Evolutionary conservation across 2,797 vertebrate genomes (phyloP), one percentile per base, ranked within the genome.

Genomic region (Sardinella longiceps): DNA sequence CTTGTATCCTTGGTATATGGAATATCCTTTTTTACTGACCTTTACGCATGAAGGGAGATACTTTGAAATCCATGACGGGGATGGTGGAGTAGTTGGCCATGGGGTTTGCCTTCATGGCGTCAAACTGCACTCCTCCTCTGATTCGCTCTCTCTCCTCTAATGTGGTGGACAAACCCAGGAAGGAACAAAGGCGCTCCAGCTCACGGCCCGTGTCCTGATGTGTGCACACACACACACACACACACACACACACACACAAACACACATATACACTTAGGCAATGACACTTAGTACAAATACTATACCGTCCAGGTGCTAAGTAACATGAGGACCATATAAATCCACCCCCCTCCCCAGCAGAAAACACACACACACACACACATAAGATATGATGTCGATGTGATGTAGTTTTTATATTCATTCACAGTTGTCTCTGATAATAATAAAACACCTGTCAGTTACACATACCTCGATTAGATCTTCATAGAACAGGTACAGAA

Each of bases 41-140:
- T 95, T 98, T 98, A 84, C 96, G 95, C 96, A 97, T 97, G 90
- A 98, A 99, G 2, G 95, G 90, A n/a, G 95, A 97, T 56, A 96
- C 74, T 0, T 87, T 80, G 0, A 95, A 95, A 87, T 97, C 92
- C 94, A 97, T 93, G 0, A 92, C 0, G 1, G 5, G 58, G 0
- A 93, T 0, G 1, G 88, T 90, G 48, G 88, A 95, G 66, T 94
- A 97, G 92, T 97, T 97, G 81, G 94, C 92, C 92, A 95, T 89
- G 11, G 91, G 93, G 85, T 97, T 96, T 48, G 94, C 83, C 86
- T 96, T 96, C 97, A 98, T 98, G 15, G 81, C 81, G 74, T 96
- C 94, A 12, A 98, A 98, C 5, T 90, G 93, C 0, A 91, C 93
- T 25, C 85, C 89, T 3, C 1, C 60, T 18, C 81, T n/a, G 9